phyloP scores from a whole-genome alignment of 53 echinoderm and acorn worm genomes.

The Hippasteria phrygiana region DNA sequence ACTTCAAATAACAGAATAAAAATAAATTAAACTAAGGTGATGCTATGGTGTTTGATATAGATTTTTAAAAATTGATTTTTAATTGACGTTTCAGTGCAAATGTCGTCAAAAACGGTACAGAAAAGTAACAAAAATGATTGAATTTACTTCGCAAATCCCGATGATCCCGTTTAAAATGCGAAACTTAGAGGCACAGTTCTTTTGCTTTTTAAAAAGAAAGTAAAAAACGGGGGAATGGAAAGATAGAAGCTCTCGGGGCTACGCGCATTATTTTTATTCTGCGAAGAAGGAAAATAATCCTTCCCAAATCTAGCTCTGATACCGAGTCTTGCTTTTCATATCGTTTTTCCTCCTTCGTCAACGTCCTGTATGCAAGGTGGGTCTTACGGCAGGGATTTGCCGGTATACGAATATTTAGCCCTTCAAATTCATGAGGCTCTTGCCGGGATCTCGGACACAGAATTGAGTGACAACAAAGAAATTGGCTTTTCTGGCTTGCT shows the following conservation, averaged over 20 bases:
- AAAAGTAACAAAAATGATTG: too few species aligned
- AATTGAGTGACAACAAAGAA: conserved; percentile 66
- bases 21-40: too few species aligned
- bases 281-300: conserved; percentile 26
- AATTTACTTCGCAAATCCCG: too few species aligned
- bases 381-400: conserved; percentile 30
- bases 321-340: neutral
- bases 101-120: too few species aligned
- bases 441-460: conserved; percentile 8
- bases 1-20: too few species aligned
- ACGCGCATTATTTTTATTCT: conserved; percentile 18
- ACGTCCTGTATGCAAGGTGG: conserved; percentile 48
- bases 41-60: too few species aligned
- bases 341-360: neutral
- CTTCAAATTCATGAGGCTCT: conserved; percentile 51
- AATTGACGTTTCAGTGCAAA: too few species aligned
- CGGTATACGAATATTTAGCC: conserved; percentile 59
- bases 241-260: too few species aligned
- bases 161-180: neutral
- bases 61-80: too few species aligned
- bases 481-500: conserved; percentile 11
- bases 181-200: neutral
- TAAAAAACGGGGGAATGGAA: neutral
- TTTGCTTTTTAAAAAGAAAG: neutral
- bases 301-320: neutral